Percentiles rank a stretch among this genome's conserved stretches.
These are phyloP conservation scores for Petrolisthes cinctipes DNA, from an alignment of 2,888 invertebrate species.

Conservation along the genomic window DNA sequence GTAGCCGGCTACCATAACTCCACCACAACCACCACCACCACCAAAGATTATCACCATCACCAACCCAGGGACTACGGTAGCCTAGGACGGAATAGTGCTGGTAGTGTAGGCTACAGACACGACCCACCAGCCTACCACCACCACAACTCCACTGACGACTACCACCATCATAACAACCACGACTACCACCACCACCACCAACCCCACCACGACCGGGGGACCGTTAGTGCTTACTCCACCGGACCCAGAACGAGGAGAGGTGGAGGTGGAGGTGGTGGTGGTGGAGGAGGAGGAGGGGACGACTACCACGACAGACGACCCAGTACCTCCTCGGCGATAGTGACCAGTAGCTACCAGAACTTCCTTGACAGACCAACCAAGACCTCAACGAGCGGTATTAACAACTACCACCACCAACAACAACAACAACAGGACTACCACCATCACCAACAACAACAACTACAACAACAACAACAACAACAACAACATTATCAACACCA, in stretches of 20 bases:
- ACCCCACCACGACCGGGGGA: slow-evolving; percentile 5
- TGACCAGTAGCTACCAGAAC: neutral
- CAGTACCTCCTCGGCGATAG: neutral
- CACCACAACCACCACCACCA: neutral
- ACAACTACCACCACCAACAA: neutral
- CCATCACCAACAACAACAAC: no score
- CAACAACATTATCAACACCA: no score
- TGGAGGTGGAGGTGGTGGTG: neutral
- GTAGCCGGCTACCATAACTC: neutral
- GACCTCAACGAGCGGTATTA: no score
- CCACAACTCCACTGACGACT: neutral
- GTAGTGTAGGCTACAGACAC: neutral
- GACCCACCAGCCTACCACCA: slow-evolving; percentile 34
- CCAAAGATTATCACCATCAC: slow-evolving; percentile 30
- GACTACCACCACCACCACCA: neutral
- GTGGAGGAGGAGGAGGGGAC: neutral
- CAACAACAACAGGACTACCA: no score
- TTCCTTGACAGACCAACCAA: neutral
- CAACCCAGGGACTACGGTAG: slow-evolving; percentile 25
- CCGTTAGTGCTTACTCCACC: neutral
- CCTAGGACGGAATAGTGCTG: neutral
- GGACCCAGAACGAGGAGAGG: neutral
- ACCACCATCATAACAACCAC: neutral
- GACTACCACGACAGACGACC: neutral
- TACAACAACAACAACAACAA: no score